phyloP scores from a whole-genome alignment of 2,888 invertebrate genomes.

The Drosophila falleni region DNA sequence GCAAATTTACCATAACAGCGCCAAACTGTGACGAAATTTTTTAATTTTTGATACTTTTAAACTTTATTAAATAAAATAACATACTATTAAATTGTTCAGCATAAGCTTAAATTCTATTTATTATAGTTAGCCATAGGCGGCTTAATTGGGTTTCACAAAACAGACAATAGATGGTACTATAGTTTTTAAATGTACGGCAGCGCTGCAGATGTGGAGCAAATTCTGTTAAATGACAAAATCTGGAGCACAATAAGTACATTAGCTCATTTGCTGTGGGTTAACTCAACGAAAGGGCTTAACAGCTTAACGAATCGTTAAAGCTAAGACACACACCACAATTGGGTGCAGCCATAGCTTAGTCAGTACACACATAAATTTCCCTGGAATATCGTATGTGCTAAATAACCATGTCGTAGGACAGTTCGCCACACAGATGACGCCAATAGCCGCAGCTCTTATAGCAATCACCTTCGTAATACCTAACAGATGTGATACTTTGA shows the following conservation, averaged over 20 bases:
- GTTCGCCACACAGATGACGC: neutral
- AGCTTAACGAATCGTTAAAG: conserved; percentile 8
- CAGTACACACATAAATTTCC: neutral
- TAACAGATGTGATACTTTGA: too few species aligned
- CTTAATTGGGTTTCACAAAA: too few species aligned
- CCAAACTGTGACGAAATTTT: conserved; percentile 57
- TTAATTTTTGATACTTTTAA: neutral
- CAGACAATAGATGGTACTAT: too few species aligned
- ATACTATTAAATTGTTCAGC: too few species aligned
- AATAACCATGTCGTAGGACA: conserved; percentile 12
- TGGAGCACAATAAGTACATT: neutral
- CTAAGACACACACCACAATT: neutral
- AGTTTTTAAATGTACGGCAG: too few species aligned
- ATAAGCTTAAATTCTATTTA: too few species aligned
- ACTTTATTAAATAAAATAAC: neutral
- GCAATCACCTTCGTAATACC: too few species aligned
- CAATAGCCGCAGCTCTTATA: neutral
- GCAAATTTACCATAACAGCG: conserved; percentile 65
- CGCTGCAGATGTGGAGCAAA: neutral
- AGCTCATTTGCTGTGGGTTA: neutral
- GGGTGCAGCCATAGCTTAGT: neutral
- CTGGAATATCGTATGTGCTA: conserved; percentile 47
- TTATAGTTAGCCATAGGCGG: too few species aligned
- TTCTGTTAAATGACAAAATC: neutral
- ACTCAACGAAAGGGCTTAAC: neutral